Base-by-base conservation (phyloP, 2,888 invertebrate genomes). In the Agrochola circellaris region DNA sequence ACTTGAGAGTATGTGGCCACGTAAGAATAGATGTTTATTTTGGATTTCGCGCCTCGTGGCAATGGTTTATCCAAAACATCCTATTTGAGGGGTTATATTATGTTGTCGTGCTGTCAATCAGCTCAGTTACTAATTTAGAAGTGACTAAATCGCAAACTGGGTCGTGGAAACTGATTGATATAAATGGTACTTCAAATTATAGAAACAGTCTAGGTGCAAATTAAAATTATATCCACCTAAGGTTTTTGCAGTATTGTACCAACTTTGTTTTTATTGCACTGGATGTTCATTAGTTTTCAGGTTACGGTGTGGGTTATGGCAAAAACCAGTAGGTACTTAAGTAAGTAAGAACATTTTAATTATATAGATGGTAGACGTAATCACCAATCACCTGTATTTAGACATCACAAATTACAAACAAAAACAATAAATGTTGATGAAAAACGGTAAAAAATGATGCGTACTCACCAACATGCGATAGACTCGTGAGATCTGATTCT, bases 391-490 rank as follows among this genome's bases (percentile, higher is more conserved):
- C 79, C 74, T 77, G 51, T 67, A 54, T 42, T 13, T 54, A 81
- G 3, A 75, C 48, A 48, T 17, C 15, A 75, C 26, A 75, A 61
- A 69, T 7, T 13, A 60, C 34, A 69, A 73, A 76, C 34, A 73
- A 62, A 67, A 70, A 73, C 17, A 54, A 23, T 15, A 38, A 51
- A 69, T 73, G 64, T 42, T 5, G 6, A 77, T 79, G 60, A 61
- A 69, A 72, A 48, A 84, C 26, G 70, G 79, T 76, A 74, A 81
- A 85, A 62, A 75, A 81, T 78, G 79, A 82, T 65, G 86, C 87
- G 76, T 88, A 97, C 97, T 97, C 95, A 97, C 97, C 97, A 94
- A 97, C 97, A 95, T 97, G 97, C 91, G 97, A 97, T 93, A 97
- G 95, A 92, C 96, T 96, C 93, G 97, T 97, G 93, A 97, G 95